phyloP scores from a whole-genome alignment of 2,888 invertebrate species.

The Charanyca ferruginea region DNA sequence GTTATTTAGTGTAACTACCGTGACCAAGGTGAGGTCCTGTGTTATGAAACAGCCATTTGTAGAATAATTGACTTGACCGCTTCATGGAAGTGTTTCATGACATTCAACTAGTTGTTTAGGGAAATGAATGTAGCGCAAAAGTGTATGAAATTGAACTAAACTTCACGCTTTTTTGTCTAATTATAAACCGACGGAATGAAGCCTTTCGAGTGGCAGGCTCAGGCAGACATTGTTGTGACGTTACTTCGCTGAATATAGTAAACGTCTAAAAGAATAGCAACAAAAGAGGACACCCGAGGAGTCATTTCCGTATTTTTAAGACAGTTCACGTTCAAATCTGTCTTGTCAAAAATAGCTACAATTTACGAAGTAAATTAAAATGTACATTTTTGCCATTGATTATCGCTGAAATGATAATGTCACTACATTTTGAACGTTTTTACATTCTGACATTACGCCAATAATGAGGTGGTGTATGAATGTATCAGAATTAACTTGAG shows the following conservation, averaged over 20 bases:
- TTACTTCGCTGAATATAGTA: background rate
- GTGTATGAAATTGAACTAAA: conserved; percentile 3
- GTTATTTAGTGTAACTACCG: conserved; percentile 51
- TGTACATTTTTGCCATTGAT: too few relatives aligned
- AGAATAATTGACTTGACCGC: conserved; percentile 13
- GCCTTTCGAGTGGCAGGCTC: conserved; percentile 13
- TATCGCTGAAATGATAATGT: too few relatives aligned
- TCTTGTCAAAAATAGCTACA: too few relatives aligned
- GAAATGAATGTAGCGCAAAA: background rate
- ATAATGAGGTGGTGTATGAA: too few relatives aligned
- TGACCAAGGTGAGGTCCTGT: conserved; percentile 51
- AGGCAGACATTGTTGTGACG: background rate
- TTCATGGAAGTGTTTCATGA: background rate
- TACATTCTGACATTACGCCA: too few relatives aligned
- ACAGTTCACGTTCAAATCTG: too few relatives aligned
- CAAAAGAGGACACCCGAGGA: too few relatives aligned
- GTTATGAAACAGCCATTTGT: conserved; percentile 15
- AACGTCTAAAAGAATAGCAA: background rate
- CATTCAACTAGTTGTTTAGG: conserved; percentile 12
- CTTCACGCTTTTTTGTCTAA: background rate
- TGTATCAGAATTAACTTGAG: too few relatives aligned
- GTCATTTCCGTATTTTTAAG: too few relatives aligned
- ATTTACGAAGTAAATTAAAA: too few relatives aligned
- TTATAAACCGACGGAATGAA: conserved; percentile 8
- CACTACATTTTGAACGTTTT: too few relatives aligned